These are phyloP conservation scores for Dexiosoma caninum DNA, from an alignment of 2,888 invertebrate species.

Conservation along the genomic window DNA sequence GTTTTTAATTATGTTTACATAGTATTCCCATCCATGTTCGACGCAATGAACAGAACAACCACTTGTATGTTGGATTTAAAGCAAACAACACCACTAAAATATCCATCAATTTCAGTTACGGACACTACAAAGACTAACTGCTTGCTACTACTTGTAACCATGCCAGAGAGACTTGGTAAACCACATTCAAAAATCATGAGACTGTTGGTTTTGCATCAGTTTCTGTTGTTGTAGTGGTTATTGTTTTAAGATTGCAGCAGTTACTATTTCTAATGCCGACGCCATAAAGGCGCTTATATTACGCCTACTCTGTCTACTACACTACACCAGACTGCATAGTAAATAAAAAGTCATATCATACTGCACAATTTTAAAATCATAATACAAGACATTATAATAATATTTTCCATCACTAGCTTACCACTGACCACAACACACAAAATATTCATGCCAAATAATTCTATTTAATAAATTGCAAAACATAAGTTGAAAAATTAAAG, in stretches of 20 bases:
- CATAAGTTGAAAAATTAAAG: too few species aligned
- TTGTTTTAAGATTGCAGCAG: constrained; percentile 42
- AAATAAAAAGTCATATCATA: constrained; percentile 9
- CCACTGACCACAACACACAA: constrained; percentile 14
- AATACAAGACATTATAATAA: neutral
- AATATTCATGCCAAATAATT: too few species aligned
- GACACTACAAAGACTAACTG: constrained; percentile 33
- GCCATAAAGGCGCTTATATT: constrained; percentile 65
- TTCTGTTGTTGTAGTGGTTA: too few species aligned
- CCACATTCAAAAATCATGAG: constrained; percentile 34
- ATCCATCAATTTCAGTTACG: constrained; percentile 59
- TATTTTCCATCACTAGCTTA: neutral
- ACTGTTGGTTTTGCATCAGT: constrained; percentile 18
- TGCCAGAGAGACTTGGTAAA: constrained; percentile 19
- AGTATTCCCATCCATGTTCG: neutral
- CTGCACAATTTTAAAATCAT: neutral
- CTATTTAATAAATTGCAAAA: too few species aligned
- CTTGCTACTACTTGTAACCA: constrained; percentile 21
- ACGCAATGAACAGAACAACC: constrained; percentile 9
- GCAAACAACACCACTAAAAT: constrained; percentile 50
- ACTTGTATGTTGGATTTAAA: constrained; percentile 17
- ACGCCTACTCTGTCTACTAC: constrained; percentile 62
- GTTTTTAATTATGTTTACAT: too few species aligned
- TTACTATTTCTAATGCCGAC: constrained; percentile 55
- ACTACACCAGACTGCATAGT: neutral